Evolutionary conservation across 2,113 vertebrate species (phyloP).

Genomic region (Carassius carassius): DNA sequence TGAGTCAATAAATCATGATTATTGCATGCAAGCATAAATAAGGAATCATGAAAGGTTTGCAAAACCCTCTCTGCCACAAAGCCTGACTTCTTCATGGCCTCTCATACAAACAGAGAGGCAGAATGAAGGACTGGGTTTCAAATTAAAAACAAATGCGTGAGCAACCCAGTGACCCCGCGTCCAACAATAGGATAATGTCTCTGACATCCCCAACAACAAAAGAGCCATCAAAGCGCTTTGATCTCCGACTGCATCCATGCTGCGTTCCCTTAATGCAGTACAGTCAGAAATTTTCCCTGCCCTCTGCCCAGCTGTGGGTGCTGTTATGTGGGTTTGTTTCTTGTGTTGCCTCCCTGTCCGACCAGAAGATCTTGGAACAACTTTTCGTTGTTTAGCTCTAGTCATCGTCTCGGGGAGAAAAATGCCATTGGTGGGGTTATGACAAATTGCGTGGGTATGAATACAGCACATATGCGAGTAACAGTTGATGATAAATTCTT

Average conservation of each 20-base stretch:
- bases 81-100: slow-evolving; percentile 1
- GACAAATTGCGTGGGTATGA: neutral
- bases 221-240: slow-evolving; percentile 50
- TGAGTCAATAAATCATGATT: slow-evolving; percentile 4
- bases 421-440: slow-evolving; percentile 4
- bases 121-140: slow-evolving; percentile 49
- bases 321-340: slow-evolving; percentile 35
- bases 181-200: slow-evolving; percentile 67
- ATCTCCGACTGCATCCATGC: slow-evolving; percentile 59
- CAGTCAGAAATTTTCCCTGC: slow-evolving; percentile 50
- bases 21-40: neutral
- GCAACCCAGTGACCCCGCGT: slow-evolving; percentile 40
- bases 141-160: slow-evolving; percentile 71
- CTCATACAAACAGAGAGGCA: slow-evolving; percentile 52
- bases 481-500: neutral
- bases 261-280: slow-evolving; percentile 61
- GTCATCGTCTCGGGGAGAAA: neutral
- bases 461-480: neutral
- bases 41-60: slow-evolving; percentile 25
- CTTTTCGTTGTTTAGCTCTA: neutral
- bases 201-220: slow-evolving; percentile 56
- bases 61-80: slow-evolving; percentile 31
- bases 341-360: slow-evolving; percentile 17
- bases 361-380: neutral
- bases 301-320: slow-evolving; percentile 23